These are phyloP conservation scores for Drosophila barbarae DNA, from an alignment of 2,888 invertebrate species.

Conservation along the genomic window DNA sequence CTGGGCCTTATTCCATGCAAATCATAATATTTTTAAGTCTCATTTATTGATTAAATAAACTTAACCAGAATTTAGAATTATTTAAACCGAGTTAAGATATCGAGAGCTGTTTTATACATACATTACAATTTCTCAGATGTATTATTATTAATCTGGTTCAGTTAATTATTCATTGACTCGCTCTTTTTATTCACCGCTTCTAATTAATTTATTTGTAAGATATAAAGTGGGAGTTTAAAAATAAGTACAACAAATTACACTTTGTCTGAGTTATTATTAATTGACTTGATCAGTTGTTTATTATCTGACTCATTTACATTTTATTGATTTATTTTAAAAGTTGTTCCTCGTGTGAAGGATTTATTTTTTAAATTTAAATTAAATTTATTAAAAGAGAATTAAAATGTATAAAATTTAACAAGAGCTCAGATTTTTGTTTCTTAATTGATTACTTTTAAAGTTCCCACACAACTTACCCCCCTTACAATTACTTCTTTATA, in stretches of 20 bases:
- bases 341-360: too few relatives aligned
- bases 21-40: too few relatives aligned
- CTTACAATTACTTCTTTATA: not conserved
- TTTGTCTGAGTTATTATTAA: not conserved
- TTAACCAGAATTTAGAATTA: not conserved
- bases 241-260: not conserved
- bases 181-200: not conserved
- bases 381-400: not conserved
- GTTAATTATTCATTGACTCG: slow-evolving; percentile 2
- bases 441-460: not conserved
- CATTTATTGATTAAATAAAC: not conserved
- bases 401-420: too few relatives aligned
- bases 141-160: not conserved
- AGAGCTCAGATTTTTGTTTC: not conserved
- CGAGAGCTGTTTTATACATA: not conserved
- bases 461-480: slow-evolving; percentile 1
- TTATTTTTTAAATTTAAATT: too few relatives aligned
- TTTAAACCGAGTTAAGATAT: not conserved
- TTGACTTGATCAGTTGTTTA: not conserved
- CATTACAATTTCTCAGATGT: not conserved
- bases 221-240: not conserved
- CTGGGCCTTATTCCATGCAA: too few relatives aligned
- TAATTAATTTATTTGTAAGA: not conserved
- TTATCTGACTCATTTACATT: not conserved
- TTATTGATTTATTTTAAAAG: not conserved